Evolutionary conservation across 2,888 invertebrate genomes (phyloP).

Genomic region (Melipona bicolor): DNA sequence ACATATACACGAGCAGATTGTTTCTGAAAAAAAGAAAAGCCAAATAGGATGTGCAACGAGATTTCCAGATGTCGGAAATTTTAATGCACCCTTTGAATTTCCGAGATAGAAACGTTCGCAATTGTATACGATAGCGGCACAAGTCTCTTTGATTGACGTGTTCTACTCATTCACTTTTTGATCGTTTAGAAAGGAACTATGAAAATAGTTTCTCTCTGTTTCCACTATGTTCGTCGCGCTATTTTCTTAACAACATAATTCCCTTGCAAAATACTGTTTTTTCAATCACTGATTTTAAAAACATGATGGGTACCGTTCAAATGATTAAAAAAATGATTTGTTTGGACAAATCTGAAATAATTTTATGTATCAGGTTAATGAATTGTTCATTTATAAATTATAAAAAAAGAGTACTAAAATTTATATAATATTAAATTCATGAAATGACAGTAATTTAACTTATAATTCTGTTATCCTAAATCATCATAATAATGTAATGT

Average conservation of each 20-base stretch:
- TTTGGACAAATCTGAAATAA: not conserved
- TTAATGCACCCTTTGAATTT: constrained; percentile 30
- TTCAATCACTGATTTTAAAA: not conserved
- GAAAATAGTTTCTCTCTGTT: constrained; percentile 1
- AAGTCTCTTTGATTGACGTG: constrained; percentile 41
- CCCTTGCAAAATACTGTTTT: not conserved
- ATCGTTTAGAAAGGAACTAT: not conserved
- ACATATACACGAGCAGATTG: not conserved
- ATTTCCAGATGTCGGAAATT: constrained; percentile 1
- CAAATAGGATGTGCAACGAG: not conserved
- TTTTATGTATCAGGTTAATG: no score
- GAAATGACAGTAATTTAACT: no score
- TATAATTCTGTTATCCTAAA: no score
- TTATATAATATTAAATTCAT: no score
- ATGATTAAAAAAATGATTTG: not conserved
- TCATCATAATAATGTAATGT: not conserved
- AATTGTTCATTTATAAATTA: no score
- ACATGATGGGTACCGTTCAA: not conserved
- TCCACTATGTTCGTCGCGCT: not conserved
- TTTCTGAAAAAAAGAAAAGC: not conserved
- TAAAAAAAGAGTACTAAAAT: no score
- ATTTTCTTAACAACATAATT: not conserved
- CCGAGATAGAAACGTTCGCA: constrained; percentile 18
- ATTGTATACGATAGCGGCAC: constrained; percentile 19
- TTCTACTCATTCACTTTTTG: constrained; percentile 14